A percentile compares a stretch with the other conserved stretches of the same genome.
phyloP scores from a whole-genome alignment of 2,113 vertebrate species.

The Pluvianellus socialis region DNA sequence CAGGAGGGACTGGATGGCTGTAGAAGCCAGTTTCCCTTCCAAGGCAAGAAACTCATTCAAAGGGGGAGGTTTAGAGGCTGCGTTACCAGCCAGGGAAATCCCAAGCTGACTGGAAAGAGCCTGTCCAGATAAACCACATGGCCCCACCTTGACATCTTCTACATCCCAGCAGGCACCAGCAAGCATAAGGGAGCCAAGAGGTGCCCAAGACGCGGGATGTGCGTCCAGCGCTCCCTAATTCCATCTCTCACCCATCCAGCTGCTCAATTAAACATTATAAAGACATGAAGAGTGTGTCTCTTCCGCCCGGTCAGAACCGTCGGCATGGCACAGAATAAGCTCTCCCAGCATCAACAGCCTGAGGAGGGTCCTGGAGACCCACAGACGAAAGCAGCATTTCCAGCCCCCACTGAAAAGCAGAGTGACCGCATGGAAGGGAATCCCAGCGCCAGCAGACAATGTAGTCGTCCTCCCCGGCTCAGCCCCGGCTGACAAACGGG shows the following conservation, averaged over 20 bases:
- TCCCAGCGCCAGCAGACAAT: not conserved
- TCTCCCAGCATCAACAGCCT: not conserved
- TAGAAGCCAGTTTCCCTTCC: not conserved
- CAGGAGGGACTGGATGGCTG: not conserved
- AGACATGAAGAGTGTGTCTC: not conserved
- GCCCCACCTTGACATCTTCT: not conserved
- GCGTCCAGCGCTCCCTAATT: not conserved
- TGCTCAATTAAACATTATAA: not conserved
- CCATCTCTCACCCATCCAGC: not conserved
- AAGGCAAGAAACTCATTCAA: not conserved
- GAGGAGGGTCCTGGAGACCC: not conserved
- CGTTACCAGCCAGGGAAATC: not conserved
- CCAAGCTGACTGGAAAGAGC: not conserved
- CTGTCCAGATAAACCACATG: not conserved
- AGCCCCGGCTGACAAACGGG: not conserved
- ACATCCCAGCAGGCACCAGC: accelerated
- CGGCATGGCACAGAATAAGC: not conserved
- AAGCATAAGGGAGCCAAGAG: not conserved
- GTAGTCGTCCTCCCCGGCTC: not conserved
- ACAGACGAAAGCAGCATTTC: not conserved
- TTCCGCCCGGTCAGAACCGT: not conserved
- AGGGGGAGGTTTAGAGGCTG: not conserved
- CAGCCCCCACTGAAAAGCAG: not conserved
- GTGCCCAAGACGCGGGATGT: accelerated
- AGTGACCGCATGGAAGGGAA: not conserved